Percentiles rank a stretch among this genome's conserved stretches.
These are phyloP conservation scores for Oenanthe melanoleuca DNA, from an alignment of 2,113 vertebrate genomes.

Conservation along the genomic window DNA sequence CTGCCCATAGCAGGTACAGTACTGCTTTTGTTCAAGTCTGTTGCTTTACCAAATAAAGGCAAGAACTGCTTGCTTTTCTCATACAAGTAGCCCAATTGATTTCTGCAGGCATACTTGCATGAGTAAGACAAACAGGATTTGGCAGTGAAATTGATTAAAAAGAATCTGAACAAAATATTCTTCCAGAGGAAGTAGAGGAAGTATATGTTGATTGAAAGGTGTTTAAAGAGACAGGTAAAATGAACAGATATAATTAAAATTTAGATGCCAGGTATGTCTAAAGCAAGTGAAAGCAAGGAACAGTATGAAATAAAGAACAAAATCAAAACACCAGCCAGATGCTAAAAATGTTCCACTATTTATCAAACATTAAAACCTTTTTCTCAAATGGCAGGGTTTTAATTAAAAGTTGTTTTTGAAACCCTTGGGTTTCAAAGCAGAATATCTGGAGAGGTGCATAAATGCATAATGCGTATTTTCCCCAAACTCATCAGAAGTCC, in stretches of 20 bases:
- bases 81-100: constrained; percentile 6
- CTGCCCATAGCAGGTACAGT: constrained; percentile 85
- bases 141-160: constrained; percentile 68
- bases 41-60: constrained; percentile 80
- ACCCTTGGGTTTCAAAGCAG: not conserved
- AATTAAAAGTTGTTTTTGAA: not conserved
- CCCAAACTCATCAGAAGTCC: not conserved
- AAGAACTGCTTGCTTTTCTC: constrained; percentile 62
- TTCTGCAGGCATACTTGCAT: constrained; percentile 14
- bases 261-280: not conserved
- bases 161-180: constrained; percentile 75
- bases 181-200: constrained; percentile 74
- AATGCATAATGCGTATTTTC: not conserved
- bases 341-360: not conserved
- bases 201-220: constrained; percentile 71
- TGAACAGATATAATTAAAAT: not conserved
- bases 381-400: not conserved
- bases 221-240: constrained; percentile 37
- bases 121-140: constrained; percentile 46
- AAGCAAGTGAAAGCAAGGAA: constrained; percentile 13
- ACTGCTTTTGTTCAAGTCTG: constrained; percentile 87
- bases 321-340: not conserved
- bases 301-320: not conserved
- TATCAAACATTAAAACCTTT: not conserved
- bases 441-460: not conserved